Percentiles rank a stretch among this genome's conserved stretches.
These are phyloP conservation scores for Cavia aperea DNA, from an alignment of 2,113 vertebrate species.

Conservation along the genomic window DNA sequence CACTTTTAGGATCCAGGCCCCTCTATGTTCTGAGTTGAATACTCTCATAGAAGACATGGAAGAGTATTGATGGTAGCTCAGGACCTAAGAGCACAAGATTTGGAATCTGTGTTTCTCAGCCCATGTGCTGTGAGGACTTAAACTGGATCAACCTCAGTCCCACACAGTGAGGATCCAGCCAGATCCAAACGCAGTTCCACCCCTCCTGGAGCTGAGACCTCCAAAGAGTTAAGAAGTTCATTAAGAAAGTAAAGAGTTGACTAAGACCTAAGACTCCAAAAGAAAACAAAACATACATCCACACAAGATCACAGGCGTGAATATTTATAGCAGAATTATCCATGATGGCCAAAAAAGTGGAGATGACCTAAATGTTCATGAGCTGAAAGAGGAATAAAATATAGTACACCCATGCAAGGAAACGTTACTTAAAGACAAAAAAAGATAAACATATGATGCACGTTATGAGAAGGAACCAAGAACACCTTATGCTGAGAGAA, in stretches of 20 bases:
- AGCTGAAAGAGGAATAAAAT: background rate
- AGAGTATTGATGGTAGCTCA: background rate
- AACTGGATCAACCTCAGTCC: fast-evolving
- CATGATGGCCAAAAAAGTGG: background rate
- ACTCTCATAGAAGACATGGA: background rate
- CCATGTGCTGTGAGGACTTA: background rate
- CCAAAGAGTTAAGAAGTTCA: background rate
- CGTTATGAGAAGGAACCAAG: background rate
- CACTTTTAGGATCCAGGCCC: background rate
- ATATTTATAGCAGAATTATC: background rate
- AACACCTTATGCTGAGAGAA: background rate
- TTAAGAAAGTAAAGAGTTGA: background rate
- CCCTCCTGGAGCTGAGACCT: background rate
- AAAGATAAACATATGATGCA: background rate
- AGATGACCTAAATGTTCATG: background rate
- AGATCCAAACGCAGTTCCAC: too few species aligned
- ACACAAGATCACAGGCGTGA: too few species aligned
- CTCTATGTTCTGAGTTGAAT: background rate
- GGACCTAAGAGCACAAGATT: background rate
- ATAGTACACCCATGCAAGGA: background rate
- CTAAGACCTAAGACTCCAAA: background rate
- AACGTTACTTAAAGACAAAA: background rate
- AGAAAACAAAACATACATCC: background rate
- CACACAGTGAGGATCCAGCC: fast-evolving
- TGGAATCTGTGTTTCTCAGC: background rate